Evolutionary conservation across 2,113 vertebrate genomes (phyloP).

Genomic region (Parus major): DNA sequence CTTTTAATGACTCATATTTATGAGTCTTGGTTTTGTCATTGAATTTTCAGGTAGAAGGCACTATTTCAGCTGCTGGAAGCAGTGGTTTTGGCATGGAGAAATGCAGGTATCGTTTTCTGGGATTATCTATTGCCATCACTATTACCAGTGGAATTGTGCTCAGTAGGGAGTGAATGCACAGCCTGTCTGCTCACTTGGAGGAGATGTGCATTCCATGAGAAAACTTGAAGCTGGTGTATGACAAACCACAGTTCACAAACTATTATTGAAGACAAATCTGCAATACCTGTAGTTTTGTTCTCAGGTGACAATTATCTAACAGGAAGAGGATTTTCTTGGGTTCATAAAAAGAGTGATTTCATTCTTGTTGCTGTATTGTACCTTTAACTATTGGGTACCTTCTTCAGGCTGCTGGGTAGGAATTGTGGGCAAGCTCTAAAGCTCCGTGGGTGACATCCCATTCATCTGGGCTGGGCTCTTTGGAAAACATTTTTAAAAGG

Average conservation of each 20-base stretch:
- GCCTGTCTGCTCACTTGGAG: background rate
- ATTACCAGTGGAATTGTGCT: background rate
- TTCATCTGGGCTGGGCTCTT: background rate
- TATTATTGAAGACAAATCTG: background rate
- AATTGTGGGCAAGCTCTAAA: background rate
- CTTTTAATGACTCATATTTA: background rate
- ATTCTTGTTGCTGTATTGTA: background rate
- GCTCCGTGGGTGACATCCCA: background rate
- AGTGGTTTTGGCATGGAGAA: background rate
- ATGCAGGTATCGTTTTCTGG: background rate
- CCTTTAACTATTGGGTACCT: background rate
- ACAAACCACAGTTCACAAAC: background rate
- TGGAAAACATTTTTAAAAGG: background rate
- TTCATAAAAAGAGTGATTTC: background rate
- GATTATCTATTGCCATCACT: background rate
- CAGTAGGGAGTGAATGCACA: fast-evolving
- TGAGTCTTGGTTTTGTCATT: background rate
- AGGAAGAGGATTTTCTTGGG: background rate
- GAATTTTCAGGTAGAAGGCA: conserved; percentile 13
- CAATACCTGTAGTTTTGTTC: background rate
- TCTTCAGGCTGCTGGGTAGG: background rate
- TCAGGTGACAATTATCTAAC: background rate
- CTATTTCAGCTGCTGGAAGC: conserved; percentile 25
- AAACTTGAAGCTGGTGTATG: background rate
- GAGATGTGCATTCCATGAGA: background rate